Evolutionary conservation across 2,113 vertebrate species (phyloP).

Genomic region (Pyrgilauda ruficollis): DNA sequence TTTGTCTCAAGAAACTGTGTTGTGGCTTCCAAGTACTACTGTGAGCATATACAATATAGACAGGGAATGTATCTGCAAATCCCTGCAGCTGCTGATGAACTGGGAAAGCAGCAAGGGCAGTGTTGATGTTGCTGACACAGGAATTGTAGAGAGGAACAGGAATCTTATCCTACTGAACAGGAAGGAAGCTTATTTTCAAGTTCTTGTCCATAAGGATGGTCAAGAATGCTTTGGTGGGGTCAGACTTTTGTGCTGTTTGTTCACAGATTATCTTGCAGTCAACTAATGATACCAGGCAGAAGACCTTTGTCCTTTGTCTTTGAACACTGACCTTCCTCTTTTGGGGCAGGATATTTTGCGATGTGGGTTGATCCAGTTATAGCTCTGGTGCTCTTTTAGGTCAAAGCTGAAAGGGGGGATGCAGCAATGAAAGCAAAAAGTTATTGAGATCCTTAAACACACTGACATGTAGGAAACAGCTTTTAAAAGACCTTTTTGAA

Average conservation of each 20-base stretch:
- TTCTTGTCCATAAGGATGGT: not conserved
- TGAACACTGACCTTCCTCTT: constrained; percentile 17
- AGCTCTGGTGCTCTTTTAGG: not conserved
- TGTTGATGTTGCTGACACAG: not conserved
- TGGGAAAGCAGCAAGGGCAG: not conserved
- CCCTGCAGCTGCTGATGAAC: not conserved
- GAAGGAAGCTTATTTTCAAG: constrained; percentile 45
- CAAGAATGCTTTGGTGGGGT: not conserved
- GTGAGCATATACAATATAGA: not conserved
- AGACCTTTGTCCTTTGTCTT: constrained; percentile 1
- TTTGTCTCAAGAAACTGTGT: not conserved
- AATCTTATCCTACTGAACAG: not conserved
- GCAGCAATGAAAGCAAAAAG: not conserved
- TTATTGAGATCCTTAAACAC: not conserved
- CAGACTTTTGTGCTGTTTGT: not conserved
- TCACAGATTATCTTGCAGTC: not conserved
- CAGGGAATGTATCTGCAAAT: not conserved
- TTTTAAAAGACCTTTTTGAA: constrained; percentile 44
- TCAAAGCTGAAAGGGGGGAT: constrained; percentile 9
- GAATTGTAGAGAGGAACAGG: not conserved
- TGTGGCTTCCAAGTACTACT: not conserved
- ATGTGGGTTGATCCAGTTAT: not conserved
- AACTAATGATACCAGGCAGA: not conserved
- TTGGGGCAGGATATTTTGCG: constrained; percentile 11
- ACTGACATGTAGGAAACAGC: not conserved